Conservation (phyloP, 2,113 vertebrate genomes). For the Quiscalus mexicanus region DNA sequence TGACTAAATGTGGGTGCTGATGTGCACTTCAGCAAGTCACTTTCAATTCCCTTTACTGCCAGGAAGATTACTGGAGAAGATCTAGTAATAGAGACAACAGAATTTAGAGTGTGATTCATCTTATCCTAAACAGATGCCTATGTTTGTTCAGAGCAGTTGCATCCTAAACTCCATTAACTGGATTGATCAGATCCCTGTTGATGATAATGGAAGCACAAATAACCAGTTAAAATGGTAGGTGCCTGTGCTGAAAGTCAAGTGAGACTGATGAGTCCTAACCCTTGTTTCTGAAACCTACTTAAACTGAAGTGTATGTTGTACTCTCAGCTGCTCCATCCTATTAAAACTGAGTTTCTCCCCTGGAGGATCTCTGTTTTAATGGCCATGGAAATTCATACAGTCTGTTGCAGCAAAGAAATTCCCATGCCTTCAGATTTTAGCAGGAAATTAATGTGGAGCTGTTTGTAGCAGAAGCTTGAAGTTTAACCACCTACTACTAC, state of each 20-base stretch:
- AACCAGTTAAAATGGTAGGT: not conserved
- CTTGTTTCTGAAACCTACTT: not conserved
- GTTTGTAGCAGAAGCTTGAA: not conserved
- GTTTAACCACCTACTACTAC: not conserved
- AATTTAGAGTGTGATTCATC: constrained; percentile 17
- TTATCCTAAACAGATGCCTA: not conserved
- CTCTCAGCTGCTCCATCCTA: not conserved
- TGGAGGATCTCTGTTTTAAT: not conserved
- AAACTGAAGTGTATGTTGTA: not conserved
- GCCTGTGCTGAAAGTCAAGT: not conserved
- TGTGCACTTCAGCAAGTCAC: not conserved
- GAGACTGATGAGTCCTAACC: not conserved
- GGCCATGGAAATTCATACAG: not conserved
- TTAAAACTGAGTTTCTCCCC: not conserved
- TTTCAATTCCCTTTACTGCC: not conserved
- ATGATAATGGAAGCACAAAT: not conserved
- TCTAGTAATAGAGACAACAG: not conserved
- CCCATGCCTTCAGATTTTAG: not conserved
- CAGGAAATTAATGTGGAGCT: not conserved
- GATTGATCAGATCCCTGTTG: not conserved
- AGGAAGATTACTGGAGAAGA: not conserved
- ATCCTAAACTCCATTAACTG: not conserved
- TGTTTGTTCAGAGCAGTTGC: not conserved
- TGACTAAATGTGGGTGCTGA: not conserved
- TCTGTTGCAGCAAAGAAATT: not conserved